These are phyloP conservation scores for Cryptotis parvus DNA, from an alignment of 2,113 vertebrate species.

Conservation along the genomic window DNA sequence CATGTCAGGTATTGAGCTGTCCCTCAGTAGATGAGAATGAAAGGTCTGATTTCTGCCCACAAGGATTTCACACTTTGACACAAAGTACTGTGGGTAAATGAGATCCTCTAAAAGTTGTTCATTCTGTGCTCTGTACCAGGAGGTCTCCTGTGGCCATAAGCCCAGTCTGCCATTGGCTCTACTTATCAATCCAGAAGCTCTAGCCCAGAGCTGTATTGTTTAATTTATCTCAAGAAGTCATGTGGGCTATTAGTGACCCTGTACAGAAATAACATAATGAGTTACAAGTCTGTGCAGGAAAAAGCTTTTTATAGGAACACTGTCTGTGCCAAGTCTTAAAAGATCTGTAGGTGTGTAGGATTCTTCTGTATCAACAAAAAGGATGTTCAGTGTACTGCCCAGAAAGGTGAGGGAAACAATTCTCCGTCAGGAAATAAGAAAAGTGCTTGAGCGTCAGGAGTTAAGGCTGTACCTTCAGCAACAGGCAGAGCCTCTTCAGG, in stretches of 20 bases:
- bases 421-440: conserved; percentile 22
- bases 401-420: conserved; percentile 24
- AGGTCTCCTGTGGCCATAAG: neutral
- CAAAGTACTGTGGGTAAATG: neutral
- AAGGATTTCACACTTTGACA: neutral
- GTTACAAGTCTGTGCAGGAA: neutral
- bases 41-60: neutral
- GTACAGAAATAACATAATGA: neutral
- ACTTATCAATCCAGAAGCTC: neutral
- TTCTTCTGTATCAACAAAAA: conserved; percentile 45
- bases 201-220: neutral
- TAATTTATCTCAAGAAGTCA: neutral
- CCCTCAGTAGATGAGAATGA: neutral
- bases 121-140: neutral
- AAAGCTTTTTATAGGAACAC: neutral
- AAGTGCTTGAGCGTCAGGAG: neutral
- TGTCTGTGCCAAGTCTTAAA: neutral
- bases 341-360: neutral
- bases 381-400: neutral
- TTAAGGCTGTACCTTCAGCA: neutral
- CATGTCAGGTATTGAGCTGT: neutral
- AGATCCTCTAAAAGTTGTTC: neutral
- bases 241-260: neutral
- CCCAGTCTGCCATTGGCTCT: neutral
- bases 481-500: neutral